Base-by-base conservation (phyloP, 2,888 invertebrate species). In the Neoascia interrupta region DNA sequence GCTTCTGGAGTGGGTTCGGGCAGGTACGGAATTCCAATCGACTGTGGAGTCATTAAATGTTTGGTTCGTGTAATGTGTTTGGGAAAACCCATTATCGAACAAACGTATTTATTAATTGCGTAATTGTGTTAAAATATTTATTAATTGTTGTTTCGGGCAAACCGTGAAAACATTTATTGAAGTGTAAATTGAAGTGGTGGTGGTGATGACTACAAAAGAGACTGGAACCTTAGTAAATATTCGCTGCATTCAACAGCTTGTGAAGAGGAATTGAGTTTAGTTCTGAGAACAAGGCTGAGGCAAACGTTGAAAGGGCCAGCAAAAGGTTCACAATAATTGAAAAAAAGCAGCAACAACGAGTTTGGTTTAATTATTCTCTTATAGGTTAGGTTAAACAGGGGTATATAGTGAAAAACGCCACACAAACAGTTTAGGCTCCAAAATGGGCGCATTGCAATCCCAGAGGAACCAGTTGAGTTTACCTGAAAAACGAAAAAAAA, bases 81-180 rank as follows among this genome's bases (percentile, higher is more conserved):
- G 5, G 41, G 31, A 56, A 49, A 53, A 39, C 8, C 28, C 16
- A 47, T 60, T 60, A 47, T 26, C 36, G 45, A 37, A 19, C 34
- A 13, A 56, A 45, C 11, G 37, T 36, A 58, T 34, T 45, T 58
- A 18, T 28, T 76, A 76, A 76, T 76, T 76, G 70, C 53, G 37
- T 76, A 70, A 76, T 64, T 76, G 70, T 53, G 63, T 64, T 64
- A 64, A 64, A 64, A 70, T 58, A 75, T 70, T 70, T 70, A 43
- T 70, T 70, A 56, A 75, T 70, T 58, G 51, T 16, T 5, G 54
- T 11, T 54, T 21, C 36, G 23, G 56, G 4, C 21, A 18, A 36
- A 43, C 16, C 41, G 10, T 6, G 11, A 34, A 34, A 54, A 41
- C 34, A 53, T 31, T 61, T 56, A 28, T 26, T 45, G 15, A 53